Conservation (phyloP, 2,888 invertebrate genomes). For the Gymnocheta viridis region DNA sequence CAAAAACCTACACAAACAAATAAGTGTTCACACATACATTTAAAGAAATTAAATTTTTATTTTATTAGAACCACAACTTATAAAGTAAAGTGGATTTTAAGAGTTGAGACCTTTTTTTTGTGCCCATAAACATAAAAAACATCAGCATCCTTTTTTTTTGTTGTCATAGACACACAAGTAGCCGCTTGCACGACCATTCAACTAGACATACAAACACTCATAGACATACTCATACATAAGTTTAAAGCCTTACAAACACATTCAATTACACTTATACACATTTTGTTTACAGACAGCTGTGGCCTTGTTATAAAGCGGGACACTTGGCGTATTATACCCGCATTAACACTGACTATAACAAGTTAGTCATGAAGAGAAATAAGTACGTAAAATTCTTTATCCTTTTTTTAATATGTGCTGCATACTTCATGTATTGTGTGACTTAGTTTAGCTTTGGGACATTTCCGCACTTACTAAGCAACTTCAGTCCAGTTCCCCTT, state of each 20-base stretch:
- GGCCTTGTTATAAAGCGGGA: constrained; percentile 65
- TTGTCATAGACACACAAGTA: constrained; percentile 19
- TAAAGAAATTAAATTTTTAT: constrained; percentile 72
- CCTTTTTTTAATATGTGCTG: constrained; percentile 43
- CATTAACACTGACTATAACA: constrained; percentile 65
- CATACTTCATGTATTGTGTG: constrained; percentile 69
- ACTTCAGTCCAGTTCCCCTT: constrained; percentile 32
- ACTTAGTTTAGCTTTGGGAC: constrained; percentile 74
- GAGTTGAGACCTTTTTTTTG: constrained; percentile 67
- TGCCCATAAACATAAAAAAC: constrained; percentile 20
- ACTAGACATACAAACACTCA: constrained; percentile 7
- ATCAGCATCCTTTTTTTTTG: constrained; percentile 48
- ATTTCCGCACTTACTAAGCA: constrained; percentile 71
- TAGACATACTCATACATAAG: not conserved
- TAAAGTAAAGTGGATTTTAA: constrained; percentile 76
- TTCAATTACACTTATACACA: not conserved
- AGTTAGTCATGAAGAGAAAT: constrained; percentile 54
- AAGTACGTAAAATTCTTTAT: constrained; percentile 43
- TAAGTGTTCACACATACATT: constrained; percentile 60
- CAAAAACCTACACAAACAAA: not conserved
- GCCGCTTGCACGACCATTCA: constrained; percentile 18
- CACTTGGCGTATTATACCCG: constrained; percentile 68
- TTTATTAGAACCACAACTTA: constrained; percentile 78
- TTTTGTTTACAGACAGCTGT: constrained; percentile 52
- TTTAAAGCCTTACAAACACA: not conserved